A percentile compares a stretch with the other conserved stretches of the same genome.
These are phyloP conservation scores for Drosophila nannoptera DNA, from an alignment of 1,140 invertebrate genomes.

Conservation along the genomic window DNA sequence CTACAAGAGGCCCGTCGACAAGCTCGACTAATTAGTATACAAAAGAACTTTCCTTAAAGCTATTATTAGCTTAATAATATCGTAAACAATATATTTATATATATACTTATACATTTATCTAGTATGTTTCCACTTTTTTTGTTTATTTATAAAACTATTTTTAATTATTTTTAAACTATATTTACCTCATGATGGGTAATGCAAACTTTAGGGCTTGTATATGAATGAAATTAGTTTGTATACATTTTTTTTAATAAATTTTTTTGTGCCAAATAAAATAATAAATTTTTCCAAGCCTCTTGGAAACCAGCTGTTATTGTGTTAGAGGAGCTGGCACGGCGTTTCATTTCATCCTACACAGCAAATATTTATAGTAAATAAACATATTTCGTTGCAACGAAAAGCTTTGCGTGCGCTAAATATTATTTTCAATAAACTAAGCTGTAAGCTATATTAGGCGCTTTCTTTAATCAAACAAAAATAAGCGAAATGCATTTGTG, in stretches of 20 bases:
- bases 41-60: conserved; percentile 9
- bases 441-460: not conserved
- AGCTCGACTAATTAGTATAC: conserved; percentile 37
- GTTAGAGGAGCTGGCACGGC: not conserved
- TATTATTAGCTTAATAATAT: not conserved
- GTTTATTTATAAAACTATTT: not conserved
- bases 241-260: conserved; percentile 4
- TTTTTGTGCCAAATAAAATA: conserved; percentile 22
- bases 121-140: not conserved
- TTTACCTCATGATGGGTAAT: not conserved
- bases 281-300: not conserved
- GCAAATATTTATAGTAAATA: no score
- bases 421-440: not conserved
- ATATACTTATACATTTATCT: no score
- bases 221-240: conserved; percentile 9
- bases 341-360: no score
- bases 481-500: conserved; percentile 33
- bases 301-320: not conserved
- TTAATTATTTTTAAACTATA: not conserved
- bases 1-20: conserved; percentile 64
- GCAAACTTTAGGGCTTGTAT: conserved; percentile 2
- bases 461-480: conserved; percentile 3
- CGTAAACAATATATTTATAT: not conserved
- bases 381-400: no score
- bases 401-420: no score